Evolutionary conservation across 2,113 vertebrate species (phyloP).

Genomic region (Thomomys bottae): DNA sequence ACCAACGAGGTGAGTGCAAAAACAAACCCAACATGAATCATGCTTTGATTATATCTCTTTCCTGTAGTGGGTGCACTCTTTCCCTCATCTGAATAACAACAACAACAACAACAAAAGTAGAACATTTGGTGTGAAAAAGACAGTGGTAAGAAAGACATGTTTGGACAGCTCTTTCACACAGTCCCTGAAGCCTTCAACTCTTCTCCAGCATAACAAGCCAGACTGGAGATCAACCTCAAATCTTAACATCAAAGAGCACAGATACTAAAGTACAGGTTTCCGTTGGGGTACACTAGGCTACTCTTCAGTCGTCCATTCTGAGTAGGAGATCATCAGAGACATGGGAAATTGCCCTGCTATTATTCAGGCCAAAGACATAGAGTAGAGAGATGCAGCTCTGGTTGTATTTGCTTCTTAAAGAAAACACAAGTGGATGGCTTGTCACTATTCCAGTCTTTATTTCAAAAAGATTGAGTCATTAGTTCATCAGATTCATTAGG

Average conservation of each 20-base stretch:
- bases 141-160: conserved; percentile 23
- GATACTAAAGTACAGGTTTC: not conserved
- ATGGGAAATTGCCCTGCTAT: not conserved
- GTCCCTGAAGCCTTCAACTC: not conserved
- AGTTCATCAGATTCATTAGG: conserved; percentile 9
- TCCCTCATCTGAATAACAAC: conserved; percentile 20
- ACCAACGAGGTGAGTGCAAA: conserved; percentile 25
- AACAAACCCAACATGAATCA: not conserved
- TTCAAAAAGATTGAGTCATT: conserved; percentile 7
- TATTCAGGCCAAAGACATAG: not conserved
- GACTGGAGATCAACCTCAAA: not conserved
- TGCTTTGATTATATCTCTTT: not conserved
- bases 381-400: not conserved
- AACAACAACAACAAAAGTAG: conserved; percentile 57
- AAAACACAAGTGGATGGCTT: not conserved
- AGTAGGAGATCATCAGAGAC: not conserved
- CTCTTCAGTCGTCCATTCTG: not conserved
- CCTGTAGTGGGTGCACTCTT: not conserved
- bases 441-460: not conserved
- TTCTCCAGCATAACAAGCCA: not conserved
- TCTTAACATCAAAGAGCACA: conserved; percentile 5
- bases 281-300: not conserved
- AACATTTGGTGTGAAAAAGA: conserved; percentile 32
- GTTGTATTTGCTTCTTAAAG: conserved; percentile 14
- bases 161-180: conserved; percentile 56